These are phyloP conservation scores for Callaeas wilsoni DNA, from an alignment of 2,113 vertebrate species.

Conservation along the genomic window DNA sequence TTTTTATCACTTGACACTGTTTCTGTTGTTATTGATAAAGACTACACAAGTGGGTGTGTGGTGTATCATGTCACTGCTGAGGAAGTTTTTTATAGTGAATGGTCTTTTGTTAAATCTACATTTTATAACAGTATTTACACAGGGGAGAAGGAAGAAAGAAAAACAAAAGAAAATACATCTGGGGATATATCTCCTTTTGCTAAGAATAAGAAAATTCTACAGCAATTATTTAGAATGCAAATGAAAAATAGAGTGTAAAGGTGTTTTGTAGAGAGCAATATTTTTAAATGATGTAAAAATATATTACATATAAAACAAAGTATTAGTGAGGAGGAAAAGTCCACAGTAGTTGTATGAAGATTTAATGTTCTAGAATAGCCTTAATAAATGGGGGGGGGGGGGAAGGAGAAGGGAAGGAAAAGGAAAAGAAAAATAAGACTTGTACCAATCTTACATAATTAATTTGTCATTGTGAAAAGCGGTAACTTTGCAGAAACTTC, in stretches of 20 bases:
- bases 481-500: neutral
- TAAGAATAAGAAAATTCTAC: neutral
- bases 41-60: neutral
- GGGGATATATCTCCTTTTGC: neutral
- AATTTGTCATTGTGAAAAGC: neutral
- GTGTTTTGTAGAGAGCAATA: neutral
- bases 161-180: neutral
- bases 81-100: neutral
- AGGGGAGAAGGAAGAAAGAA: neutral
- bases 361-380: neutral
- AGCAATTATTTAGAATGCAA: neutral
- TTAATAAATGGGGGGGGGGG: neutral
- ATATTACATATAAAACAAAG: neutral
- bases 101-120: neutral
- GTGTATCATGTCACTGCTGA: neutral
- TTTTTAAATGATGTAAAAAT: neutral
- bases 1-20: slow-evolving; percentile 17
- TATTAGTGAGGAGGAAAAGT: neutral
- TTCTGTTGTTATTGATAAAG: slow-evolving; percentile 22
- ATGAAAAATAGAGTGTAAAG: neutral
- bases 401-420: fast-evolving
- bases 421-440: neutral
- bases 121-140: neutral
- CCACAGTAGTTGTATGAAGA: neutral
- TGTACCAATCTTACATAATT: neutral